Evolutionary conservation across 2,113 vertebrate genomes (phyloP).

Genomic region (Typhlomys cinereus): DNA sequence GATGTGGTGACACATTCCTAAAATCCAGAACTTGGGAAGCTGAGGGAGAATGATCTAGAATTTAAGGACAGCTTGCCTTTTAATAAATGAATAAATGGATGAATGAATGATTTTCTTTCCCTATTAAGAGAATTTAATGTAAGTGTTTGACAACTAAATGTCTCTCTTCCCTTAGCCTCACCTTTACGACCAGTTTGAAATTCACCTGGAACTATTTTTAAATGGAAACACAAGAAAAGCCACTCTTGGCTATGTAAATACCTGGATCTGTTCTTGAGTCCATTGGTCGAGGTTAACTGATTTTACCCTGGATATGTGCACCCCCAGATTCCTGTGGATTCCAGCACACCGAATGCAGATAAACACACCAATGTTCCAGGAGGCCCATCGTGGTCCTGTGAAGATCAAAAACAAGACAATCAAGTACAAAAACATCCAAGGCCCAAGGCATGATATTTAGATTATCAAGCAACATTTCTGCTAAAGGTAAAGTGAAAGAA

Average conservation of each 20-base stretch:
- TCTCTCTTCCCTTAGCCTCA: constrained; percentile 5
- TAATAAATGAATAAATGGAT: background rate
- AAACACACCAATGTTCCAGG: constrained; percentile 98
- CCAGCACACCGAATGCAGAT: constrained; percentile 98
- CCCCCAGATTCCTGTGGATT: constrained; percentile 97
- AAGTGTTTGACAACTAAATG: constrained; percentile 41
- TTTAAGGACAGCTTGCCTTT: background rate
- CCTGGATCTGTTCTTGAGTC: constrained; percentile 99
- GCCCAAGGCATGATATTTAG: background rate
- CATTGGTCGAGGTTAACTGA: constrained; percentile 99
- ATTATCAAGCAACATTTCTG: constrained; percentile 38
- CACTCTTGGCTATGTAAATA: constrained; percentile 66
- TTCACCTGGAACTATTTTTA: constrained; percentile 5
- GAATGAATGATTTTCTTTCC: too few species aligned
- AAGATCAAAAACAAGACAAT: background rate
- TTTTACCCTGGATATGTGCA: constrained; percentile 98
- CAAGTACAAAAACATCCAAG: background rate
- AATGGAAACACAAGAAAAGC: background rate
- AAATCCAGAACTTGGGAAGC: background rate
- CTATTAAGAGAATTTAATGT: background rate
- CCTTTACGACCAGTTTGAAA: background rate
- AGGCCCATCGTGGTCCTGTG: constrained; percentile 97
- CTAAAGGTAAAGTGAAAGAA: constrained; percentile 21
- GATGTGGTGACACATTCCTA: background rate
- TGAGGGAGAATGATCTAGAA: background rate